Base-by-base conservation (phyloP, 2,113 vertebrate species). In the Elgaria multicarinata region DNA sequence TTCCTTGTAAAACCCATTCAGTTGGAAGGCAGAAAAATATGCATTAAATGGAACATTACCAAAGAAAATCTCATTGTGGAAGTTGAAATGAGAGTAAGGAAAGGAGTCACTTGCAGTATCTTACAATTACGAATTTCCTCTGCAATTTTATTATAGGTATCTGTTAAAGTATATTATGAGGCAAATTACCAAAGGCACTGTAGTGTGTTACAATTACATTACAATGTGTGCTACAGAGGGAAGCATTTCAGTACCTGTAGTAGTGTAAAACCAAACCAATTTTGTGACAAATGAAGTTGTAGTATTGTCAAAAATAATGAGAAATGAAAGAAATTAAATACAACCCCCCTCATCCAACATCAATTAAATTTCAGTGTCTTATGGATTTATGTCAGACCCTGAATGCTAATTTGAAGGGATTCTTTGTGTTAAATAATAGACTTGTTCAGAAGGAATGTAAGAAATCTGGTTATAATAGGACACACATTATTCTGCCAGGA, bases 151-250 rank as follows among this genome's bases (percentile, higher is more conserved):
- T 88, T 71, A 85, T 80, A 62, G 75, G 66, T 75, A 64, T 85
- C 58, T 85, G 50, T 88, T 91, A 79, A 74, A 91, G 84, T 85
- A 85, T 79, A 88, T 80, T 85, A 88, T 66, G 75, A 79, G 76
- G 74, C 83, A 91, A 88, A 91, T 88, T 88, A 80, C 86, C 53
- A 85, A 69, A 85, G 66, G 76, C 53, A 88, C n/a, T 74, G 83
- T 53, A 39, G 46, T 85, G 86, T 87, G 86, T 58, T 74, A 84
- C 75, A 85, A 26, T 85, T 80, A 85, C 86, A 85, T 85, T 85
- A 66, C 66, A 79, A 0, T 3, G 33, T 44, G 53, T 67, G 77
- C 83, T 89, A 20, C 66, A 0, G 2, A 58, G 16, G 36, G 83
- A 90, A 74, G 74, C 10, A 0, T 92, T 91, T 83, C 86, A 28